These are phyloP conservation scores for Malthinus flaveolus DNA, from an alignment of 2,888 invertebrate species.

Conservation along the genomic window DNA sequence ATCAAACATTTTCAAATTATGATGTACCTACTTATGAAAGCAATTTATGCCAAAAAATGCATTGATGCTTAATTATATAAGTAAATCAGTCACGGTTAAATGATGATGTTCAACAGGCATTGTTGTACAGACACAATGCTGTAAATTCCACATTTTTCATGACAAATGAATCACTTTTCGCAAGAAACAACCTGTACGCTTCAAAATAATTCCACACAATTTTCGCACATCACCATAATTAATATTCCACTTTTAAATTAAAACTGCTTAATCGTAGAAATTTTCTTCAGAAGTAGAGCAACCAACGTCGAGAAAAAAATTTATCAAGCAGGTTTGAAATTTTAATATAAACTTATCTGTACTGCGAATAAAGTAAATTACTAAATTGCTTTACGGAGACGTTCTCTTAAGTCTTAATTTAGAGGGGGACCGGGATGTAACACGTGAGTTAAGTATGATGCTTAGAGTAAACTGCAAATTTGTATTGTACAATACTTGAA, in stretches of 20 bases:
- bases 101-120: too few species aligned
- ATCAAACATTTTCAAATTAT: slow-evolving; percentile 10
- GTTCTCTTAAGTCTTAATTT: slow-evolving; percentile 35
- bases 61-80: too few species aligned
- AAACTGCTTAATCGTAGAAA: neutral
- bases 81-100: too few species aligned
- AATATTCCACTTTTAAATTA: neutral
- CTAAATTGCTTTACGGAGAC: slow-evolving; percentile 49
- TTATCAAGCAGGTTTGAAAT: slow-evolving; percentile 13
- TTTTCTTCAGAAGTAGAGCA: neutral
- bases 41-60: neutral
- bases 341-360: slow-evolving; percentile 24
- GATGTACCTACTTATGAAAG: neutral
- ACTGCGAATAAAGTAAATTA: slow-evolving; percentile 49
- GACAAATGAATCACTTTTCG: too few species aligned
- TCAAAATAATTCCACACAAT: neutral
- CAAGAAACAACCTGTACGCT: neutral
- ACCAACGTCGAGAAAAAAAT: slow-evolving; percentile 1
- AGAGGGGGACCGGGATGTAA: slow-evolving; percentile 30
- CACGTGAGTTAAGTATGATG: slow-evolving; percentile 32
- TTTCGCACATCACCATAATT: neutral
- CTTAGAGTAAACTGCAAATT: slow-evolving; percentile 18
- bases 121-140: too few species aligned
- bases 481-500: slow-evolving; percentile 14
- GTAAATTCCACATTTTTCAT: too few species aligned